phyloP scores from a whole-genome alignment of 2,888 invertebrate species.

The Cancer borealis region DNA sequence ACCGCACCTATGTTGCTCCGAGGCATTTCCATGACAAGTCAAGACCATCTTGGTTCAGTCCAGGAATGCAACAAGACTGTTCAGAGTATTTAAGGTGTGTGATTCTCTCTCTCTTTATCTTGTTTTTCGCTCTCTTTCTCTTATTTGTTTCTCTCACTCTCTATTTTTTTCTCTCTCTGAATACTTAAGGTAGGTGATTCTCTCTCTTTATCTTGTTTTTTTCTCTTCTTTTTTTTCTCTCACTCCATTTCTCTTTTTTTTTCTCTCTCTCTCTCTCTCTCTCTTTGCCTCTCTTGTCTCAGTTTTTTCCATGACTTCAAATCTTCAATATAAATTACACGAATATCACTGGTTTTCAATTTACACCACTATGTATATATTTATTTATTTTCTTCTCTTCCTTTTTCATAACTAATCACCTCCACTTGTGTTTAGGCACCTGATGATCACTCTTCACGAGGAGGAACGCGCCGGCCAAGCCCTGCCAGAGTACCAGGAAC shows the following conservation, averaged over 20 bases:
- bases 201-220: too few species aligned
- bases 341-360: neutral
- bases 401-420: too few species aligned
- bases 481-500: conserved; percentile 73
- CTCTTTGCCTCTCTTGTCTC: neutral
- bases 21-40: conserved; percentile 86
- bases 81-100: conserved; percentile 77
- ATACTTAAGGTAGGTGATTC: too few species aligned
- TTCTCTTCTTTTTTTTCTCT: too few species aligned
- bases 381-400: too few species aligned
- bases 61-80: conserved; percentile 86
- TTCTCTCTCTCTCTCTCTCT: conserved; percentile 40
- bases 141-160: too few species aligned
- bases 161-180: too few species aligned
- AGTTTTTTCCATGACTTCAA: neutral
- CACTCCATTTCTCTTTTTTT: neutral
- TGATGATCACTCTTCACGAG: conserved; percentile 75
- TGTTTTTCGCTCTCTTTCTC: too few species aligned
- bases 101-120: neutral
- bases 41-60: conserved; percentile 88
- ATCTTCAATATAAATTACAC: neutral
- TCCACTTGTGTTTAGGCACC: conserved; percentile 59
- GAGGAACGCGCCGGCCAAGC: conserved; percentile 72
- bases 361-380: neutral
- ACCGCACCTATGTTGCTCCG: conserved; percentile 85